A percentile compares a stretch with the other conserved stretches of the same genome.
phyloP scores from a whole-genome alignment of 2,888 invertebrate species.

The Cryptus armator region DNA sequence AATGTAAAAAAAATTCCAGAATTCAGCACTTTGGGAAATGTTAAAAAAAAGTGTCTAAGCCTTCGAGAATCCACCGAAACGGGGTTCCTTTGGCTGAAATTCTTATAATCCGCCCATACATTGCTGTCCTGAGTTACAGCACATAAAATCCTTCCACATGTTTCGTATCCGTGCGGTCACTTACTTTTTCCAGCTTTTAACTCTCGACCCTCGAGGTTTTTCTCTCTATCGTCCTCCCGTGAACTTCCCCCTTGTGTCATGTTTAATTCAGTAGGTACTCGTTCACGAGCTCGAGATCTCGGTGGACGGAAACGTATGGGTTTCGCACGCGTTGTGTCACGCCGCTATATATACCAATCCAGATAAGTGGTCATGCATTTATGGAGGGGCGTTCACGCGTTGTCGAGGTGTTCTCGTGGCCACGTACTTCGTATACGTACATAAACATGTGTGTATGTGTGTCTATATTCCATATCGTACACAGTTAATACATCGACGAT shows the following conservation, averaged over 20 bases:
- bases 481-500: conserved; percentile 10
- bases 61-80: neutral
- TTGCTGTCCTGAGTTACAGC: conserved; percentile 17
- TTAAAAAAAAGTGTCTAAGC: conserved; percentile 28
- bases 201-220: conserved; percentile 71
- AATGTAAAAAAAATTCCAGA: conserved; percentile 9
- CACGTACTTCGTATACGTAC: conserved; percentile 2
- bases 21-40: conserved; percentile 35
- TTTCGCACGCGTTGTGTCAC: conserved; percentile 75
- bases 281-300: conserved; percentile 70
- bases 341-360: conserved; percentile 79
- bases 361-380: conserved; percentile 85
- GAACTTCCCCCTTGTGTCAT: conserved; percentile 68
- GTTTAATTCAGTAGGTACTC: conserved; percentile 83
- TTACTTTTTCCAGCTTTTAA: conserved; percentile 81
- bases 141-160: conserved; percentile 31
- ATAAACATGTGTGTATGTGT: conserved; percentile 11
- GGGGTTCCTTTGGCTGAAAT: conserved; percentile 31
- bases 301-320: conserved; percentile 77
- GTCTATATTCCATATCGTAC: conserved; percentile 13
- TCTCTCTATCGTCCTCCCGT: conserved; percentile 47
- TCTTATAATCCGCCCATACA: conserved; percentile 24
- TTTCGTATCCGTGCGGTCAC: conserved; percentile 64
- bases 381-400: conserved; percentile 76
- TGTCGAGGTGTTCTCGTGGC: conserved; percentile 15